A percentile compares a stretch with the other conserved stretches of the same genome.
These are phyloP conservation scores for Drosophila atroscutellata DNA, from an alignment of 2,888 invertebrate genomes.

Conservation along the genomic window DNA sequence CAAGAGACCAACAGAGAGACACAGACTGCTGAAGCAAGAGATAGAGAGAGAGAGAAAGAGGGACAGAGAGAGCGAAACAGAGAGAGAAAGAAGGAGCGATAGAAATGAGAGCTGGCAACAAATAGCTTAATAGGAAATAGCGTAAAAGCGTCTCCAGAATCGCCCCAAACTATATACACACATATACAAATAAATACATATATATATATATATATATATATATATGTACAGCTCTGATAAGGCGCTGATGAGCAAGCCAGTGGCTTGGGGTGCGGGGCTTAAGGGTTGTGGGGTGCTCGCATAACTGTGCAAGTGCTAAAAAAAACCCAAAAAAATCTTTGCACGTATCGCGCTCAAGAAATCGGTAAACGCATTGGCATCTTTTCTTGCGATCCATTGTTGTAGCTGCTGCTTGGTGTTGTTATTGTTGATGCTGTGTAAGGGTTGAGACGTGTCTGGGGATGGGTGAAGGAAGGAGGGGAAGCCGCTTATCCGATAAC, in stretches of 20 bases:
- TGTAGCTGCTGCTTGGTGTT: constrained; percentile 30
- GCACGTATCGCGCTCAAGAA: constrained; percentile 79
- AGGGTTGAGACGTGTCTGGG: constrained; percentile 56
- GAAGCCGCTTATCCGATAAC: constrained; percentile 43
- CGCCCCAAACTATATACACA: constrained; percentile 12
- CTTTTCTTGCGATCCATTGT: constrained; percentile 49
- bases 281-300: constrained; percentile 9
- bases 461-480: constrained; percentile 12
- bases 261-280: background rate
- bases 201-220: constrained; percentile 1
- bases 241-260: constrained; percentile 29
- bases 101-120: constrained; percentile 54
- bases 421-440: constrained; percentile 31
- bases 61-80: constrained; percentile 1
- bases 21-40: constrained; percentile 1
- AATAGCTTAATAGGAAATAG: constrained; percentile 81
- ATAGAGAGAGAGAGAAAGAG: background rate
- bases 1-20: constrained; percentile 38
- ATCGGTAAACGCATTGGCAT: constrained; percentile 80
- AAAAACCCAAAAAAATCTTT: constrained; percentile 56
- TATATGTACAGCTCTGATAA: constrained; percentile 36
- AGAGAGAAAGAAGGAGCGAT: constrained; percentile 6
- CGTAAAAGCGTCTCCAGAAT: constrained; percentile 67
- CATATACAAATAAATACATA: constrained; percentile 4
- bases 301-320: constrained; percentile 34